phyloP scores from a whole-genome alignment of 2,113 vertebrate genomes.

The Macrotus californicus region DNA sequence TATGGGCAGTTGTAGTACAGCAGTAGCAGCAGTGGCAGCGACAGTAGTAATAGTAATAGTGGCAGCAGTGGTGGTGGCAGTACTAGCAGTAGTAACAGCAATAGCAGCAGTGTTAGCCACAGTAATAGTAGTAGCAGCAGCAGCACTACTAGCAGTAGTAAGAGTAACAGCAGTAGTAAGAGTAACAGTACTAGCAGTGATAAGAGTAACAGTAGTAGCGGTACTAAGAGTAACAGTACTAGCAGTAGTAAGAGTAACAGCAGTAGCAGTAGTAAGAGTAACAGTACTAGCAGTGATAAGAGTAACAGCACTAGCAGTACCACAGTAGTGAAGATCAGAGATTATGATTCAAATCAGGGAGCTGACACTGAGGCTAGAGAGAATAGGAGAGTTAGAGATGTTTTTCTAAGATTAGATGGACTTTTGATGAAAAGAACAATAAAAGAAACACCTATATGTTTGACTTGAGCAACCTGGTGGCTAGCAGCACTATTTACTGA shows the following conservation, averaged over 20 bases:
- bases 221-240: rapidly evolving
- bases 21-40: not conserved
- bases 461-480: not conserved
- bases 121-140: too few species aligned
- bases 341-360: not conserved
- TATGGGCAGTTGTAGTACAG: not conserved
- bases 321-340: not conserved
- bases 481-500: not conserved
- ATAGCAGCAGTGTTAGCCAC: too few species aligned
- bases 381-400: not conserved
- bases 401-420: not conserved
- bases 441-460: not conserved
- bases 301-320: too few species aligned
- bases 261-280: not conserved
- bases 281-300: rapidly evolving
- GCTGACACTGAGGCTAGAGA: not conserved
- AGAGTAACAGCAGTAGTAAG: rapidly evolving
- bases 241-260: rapidly evolving
- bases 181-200: rapidly evolving
- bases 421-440: not conserved
- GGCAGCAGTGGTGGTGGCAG: too few species aligned
- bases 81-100: too few species aligned
- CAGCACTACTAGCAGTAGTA: not conserved
- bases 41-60: not conserved
- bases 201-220: rapidly evolving